Percentiles rank a stretch among this genome's conserved stretches.
Conservation (phyloP, 64 coral and sea anemone genomes). For the Acropora yongei region DNA sequence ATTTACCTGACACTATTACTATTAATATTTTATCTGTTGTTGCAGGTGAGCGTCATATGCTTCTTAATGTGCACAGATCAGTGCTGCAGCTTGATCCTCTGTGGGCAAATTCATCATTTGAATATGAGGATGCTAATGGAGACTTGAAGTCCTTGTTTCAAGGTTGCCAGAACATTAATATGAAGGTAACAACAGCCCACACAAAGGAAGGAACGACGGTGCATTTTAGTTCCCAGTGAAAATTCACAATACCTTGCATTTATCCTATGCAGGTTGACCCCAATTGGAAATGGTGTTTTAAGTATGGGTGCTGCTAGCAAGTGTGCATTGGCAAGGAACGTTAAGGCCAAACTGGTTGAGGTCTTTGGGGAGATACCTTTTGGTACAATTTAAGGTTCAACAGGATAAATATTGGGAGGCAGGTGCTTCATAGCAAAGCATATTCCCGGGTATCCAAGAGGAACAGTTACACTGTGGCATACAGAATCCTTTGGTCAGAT, state of each 20-base stretch:
- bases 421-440: conserved; percentile 11
- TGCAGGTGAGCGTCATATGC: not conserved
- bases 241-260: too few species aligned
- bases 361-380: not conserved
- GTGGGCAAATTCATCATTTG: conserved; percentile 11
- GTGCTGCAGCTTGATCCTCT: not conserved
- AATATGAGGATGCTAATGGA: conserved; percentile 7
- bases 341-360: conserved; percentile 7
- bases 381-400: conserved; percentile 13
- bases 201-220: not conserved
- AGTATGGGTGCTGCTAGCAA: not conserved
- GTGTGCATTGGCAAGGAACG: too few species aligned
- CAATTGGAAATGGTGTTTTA: too few species aligned
- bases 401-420: conserved; percentile 25
- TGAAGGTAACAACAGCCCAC: not conserved
- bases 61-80: not conserved
- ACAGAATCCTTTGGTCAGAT: conserved; percentile 24
- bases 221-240: too few species aligned
- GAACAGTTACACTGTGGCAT: conserved; percentile 17
- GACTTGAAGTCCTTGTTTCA: not conserved
- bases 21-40: not conserved
- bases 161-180: not conserved
- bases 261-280: too few species aligned
- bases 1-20: not conserved
- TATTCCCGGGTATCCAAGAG: conserved; percentile 14